These are phyloP conservation scores for Acanthosoma haemorrhoidale DNA, from an alignment of 2,888 invertebrate species.

Conservation along the genomic window DNA sequence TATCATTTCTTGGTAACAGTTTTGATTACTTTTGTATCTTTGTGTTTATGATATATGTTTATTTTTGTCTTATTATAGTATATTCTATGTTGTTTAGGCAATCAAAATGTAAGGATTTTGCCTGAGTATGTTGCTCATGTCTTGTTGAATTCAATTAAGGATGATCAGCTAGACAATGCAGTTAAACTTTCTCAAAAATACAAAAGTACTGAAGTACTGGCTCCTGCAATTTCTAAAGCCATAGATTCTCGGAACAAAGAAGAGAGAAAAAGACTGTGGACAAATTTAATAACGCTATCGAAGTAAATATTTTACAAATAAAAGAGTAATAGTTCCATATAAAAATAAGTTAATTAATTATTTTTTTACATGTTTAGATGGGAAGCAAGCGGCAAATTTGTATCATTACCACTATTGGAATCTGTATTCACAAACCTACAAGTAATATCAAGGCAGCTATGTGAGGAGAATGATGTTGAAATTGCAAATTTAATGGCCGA, in stretches of 20 bases:
- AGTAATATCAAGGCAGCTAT: conserved; percentile 34
- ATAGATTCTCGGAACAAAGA: conserved; percentile 30
- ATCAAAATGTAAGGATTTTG: conserved; percentile 38
- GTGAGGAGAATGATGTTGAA: conserved; percentile 35
- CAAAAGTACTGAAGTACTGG: conserved; percentile 36
- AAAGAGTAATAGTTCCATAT: neutral
- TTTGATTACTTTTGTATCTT: too few species aligned
- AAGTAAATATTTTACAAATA: conserved; percentile 36
- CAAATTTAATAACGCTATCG: conserved; percentile 41
- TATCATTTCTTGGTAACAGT: conserved; percentile 52
- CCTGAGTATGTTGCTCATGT: conserved; percentile 39
- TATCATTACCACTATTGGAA: conserved; percentile 35
- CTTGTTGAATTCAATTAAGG: conserved; percentile 36
- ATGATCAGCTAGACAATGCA: conserved; percentile 39
- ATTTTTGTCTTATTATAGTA: neutral
- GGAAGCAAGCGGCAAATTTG: conserved; percentile 38
- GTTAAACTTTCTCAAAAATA: conserved; percentile 38
- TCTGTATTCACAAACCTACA: conserved; percentile 36
- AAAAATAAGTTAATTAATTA: neutral
- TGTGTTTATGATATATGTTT: too few species aligned
- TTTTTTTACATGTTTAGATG: conserved; percentile 32
- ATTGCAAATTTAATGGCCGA: conserved; percentile 41
- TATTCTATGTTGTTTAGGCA: conserved; percentile 32
- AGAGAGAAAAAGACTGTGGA: conserved; percentile 39
- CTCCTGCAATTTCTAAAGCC: conserved; percentile 38